A percentile compares a stretch with the other conserved stretches of the same genome.
These are phyloP conservation scores for Piprites chloris DNA, from an alignment of 2,113 vertebrate species.

Conservation along the genomic window DNA sequence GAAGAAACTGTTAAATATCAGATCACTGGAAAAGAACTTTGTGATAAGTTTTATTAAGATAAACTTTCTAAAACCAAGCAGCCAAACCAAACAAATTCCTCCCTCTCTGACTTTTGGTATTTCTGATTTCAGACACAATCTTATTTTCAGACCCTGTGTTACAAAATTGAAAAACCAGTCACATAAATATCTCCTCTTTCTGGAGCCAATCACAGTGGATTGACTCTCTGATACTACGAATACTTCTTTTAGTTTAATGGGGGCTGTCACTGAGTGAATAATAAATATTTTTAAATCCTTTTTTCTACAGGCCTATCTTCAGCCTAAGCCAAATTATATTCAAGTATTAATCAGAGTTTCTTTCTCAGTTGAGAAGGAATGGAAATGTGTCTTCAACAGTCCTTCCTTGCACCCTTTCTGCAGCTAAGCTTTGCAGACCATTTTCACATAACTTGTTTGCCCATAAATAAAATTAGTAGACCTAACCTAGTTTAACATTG, in stretches of 20 bases:
- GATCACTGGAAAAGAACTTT: background rate
- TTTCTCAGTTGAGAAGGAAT: background rate
- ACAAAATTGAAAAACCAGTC: background rate
- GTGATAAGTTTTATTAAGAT: background rate
- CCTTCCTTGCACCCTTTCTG: background rate
- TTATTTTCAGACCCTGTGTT: background rate
- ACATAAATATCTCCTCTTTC: background rate
- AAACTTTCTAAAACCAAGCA: background rate
- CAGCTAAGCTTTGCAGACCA: background rate
- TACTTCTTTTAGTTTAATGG: background rate
- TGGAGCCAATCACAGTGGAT: background rate
- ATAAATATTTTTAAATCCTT: background rate
- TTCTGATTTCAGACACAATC: background rate
- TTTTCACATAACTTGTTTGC: background rate
- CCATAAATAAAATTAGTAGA: background rate
- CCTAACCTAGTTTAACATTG: background rate
- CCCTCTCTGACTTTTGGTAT: background rate
- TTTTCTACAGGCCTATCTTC: background rate
- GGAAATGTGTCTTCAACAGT: background rate
- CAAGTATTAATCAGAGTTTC: background rate
- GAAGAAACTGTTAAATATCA: background rate
- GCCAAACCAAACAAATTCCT: slow-evolving; percentile 1
- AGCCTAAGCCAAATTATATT: background rate
- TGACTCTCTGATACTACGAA: background rate
- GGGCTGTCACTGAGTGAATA: background rate